phyloP scores from a whole-genome alignment of 2,797 vertebrate species.

The Sebastes steindachneri region DNA sequence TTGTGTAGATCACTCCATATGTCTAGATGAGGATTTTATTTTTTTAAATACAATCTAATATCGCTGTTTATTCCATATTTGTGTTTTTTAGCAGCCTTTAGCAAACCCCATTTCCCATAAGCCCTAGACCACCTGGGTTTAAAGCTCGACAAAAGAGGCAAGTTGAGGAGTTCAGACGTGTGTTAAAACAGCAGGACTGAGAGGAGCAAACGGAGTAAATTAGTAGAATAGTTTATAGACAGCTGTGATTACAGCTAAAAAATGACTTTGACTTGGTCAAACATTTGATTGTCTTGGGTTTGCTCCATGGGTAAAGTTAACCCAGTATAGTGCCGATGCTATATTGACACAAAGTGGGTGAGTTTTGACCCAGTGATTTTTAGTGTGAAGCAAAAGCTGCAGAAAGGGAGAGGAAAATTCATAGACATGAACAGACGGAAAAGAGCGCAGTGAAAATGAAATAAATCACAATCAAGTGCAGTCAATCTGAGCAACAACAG shows the following conservation, averaged over 20 bases:
- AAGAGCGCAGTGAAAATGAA: background rate
- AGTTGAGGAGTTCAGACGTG: no score
- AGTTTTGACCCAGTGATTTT: background rate
- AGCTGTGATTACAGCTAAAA: no score
- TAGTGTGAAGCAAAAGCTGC: background rate
- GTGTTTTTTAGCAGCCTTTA: no score
- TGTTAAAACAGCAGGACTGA: no score
- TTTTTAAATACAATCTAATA: no score
- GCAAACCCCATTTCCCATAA: no score
- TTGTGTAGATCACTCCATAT: no score
- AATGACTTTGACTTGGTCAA: background rate
- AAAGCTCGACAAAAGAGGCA: no score
- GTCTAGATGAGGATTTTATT: no score
- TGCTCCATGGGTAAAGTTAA: background rate
- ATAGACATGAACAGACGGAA: background rate
- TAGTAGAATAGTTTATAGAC: no score
- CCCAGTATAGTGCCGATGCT: background rate
- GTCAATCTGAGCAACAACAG: background rate
- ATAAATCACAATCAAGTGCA: constrained; percentile 7
- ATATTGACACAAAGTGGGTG: background rate
- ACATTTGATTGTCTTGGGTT: background rate
- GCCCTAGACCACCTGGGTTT: accelerated
- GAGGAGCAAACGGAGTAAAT: no score
- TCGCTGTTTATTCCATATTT: no score
- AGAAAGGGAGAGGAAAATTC: background rate